phyloP scores from a whole-genome alignment of 2,113 vertebrate species.

The Neolamprologus cancellatus region DNA sequence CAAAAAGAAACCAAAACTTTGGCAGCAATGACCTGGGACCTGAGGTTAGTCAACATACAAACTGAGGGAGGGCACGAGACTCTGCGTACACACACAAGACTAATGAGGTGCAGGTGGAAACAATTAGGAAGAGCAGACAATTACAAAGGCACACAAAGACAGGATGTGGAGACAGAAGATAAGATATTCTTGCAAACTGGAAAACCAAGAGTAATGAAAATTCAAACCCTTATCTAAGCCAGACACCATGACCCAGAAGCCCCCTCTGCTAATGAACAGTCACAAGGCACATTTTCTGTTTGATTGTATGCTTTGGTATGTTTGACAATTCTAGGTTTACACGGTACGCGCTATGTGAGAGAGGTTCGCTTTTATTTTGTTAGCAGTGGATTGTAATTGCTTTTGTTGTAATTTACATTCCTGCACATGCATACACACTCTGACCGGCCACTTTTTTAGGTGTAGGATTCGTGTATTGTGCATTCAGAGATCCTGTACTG shows the following conservation, averaged over 20 bases:
- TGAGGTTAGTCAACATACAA: background rate
- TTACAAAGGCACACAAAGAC: background rate
- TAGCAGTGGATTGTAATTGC: background rate
- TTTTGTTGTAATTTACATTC: background rate
- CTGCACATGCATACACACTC: background rate
- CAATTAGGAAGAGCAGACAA: background rate
- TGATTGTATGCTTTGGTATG: background rate
- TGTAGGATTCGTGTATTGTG: background rate
- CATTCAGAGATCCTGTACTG: background rate
- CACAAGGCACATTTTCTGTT: background rate
- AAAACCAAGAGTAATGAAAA: background rate
- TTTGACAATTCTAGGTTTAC: background rate
- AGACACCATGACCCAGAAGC: background rate
- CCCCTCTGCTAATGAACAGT: background rate
- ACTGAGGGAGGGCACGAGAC: background rate
- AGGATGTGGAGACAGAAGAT: background rate
- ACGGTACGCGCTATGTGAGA: background rate
- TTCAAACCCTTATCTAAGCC: background rate
- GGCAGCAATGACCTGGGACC: background rate
- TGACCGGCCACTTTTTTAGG: background rate
- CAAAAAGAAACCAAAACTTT: background rate
- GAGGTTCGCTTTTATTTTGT: background rate
- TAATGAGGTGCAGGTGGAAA: background rate
- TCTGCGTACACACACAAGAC: background rate
- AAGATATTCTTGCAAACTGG: background rate